Evolutionary conservation across 2,888 invertebrate species (phyloP), one percentile per base, ranked within the genome.

Genomic region (Sphaeridia pumilis): DNA sequence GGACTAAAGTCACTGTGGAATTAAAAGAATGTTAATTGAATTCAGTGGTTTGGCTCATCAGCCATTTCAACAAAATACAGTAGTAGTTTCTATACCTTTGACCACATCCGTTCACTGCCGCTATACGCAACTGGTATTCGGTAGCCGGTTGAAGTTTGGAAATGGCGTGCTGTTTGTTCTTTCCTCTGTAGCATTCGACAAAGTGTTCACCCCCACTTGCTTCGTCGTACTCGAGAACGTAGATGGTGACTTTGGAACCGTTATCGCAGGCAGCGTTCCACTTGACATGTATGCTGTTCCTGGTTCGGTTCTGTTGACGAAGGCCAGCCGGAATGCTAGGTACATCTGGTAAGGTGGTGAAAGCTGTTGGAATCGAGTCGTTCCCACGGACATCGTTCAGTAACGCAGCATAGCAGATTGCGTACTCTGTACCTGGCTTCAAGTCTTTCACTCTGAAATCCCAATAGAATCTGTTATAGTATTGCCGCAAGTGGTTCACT

Each of bases 371-470:
- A 67, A 84, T 83, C 55, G 85, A 84, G 7, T 83, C 80, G 35
- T 79, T 78, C 48, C 87, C 87, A 59, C 81, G 80, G 58, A 83
- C 69, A 67, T 81, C 81, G 61, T 87, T 84, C 58, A 84, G 73
- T 66, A 82, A 79, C 64, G 86, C 84, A 71, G 83, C 83, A 60
- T 85, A 74, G 67, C 85, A 83, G 63, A 89, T 82, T 56, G 83
- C 80, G 72, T 89, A 90, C 69, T 87, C 86, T 69, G 84, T 83
- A n/a, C 86, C 87, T 14, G 90, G 89, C 69, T 82, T 80, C 66
- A 90, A 74, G 71, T 89, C 87, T 70, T 85, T 82, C 58, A 90
- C 82, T 65, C 73, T 74, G 58, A 66, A 64, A 49, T 35, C 12
- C 46, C n/a, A 48, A 24, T 14, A 41, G 10, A n/a, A n/a, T 21